Base-by-base conservation (phyloP, 2,888 invertebrate genomes). In the Zygogramma bicolorata region DNA sequence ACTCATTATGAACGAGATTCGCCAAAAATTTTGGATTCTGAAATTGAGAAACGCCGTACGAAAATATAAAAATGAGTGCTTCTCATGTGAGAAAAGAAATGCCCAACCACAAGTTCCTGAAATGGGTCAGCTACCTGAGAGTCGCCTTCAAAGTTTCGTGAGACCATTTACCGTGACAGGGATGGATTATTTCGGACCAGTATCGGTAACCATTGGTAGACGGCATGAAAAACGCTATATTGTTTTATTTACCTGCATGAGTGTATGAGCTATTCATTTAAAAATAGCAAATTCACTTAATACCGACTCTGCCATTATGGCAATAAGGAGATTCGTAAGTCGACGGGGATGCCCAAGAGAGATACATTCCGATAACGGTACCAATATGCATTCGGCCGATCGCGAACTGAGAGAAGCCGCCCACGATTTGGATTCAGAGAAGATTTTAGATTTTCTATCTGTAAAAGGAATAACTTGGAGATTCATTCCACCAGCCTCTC, bases 131-230 rank as follows among this genome's bases (percentile, higher is more conserved):
- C 49, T 49, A 6, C 42, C 42, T 20, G 13, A 53, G 3, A 20
- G 53, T 53, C 20, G 53, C 2, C 22, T 53, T 18, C 18, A 53
- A 22, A 53, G 53, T 18, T 62, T 42, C 49, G 20, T 13, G 3
- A 42, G 40, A 53, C 53, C 69, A 18, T 70, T 70, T 57, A 70
- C 40, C 29, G 25, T 31, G 1, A 65, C 65, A 5, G 65, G 70
- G 3, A 70, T 70, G 25, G 62, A 70, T 10, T 70, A 70, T 27
- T 70, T 70, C 57, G 70, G 70, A 20, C 70, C 70, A 38, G n/a
- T 63, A 25, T n/a, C 27, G 15, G 62, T 69, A 46, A 49, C 58
- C 2, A 18, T 63, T 53, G 70, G 65, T 27, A 46, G 70, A 65
- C 15, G 42, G 40, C 6, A 40, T 13, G 61, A 68, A 46, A 68